Conservation (phyloP, 2,888 invertebrate genomes). For the Adelognathus sp. region DNA sequence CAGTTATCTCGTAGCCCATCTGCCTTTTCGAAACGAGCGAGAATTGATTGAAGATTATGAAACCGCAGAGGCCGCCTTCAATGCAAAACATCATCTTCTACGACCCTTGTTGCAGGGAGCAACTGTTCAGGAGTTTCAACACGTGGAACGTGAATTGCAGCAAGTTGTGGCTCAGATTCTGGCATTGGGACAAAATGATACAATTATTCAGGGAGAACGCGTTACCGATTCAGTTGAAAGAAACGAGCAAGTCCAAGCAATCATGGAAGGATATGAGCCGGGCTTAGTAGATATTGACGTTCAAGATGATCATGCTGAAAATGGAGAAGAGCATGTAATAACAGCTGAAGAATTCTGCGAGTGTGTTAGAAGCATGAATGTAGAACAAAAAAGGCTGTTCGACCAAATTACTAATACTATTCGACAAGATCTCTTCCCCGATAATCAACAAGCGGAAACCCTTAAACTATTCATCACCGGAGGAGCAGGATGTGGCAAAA, state of each 20-base stretch:
- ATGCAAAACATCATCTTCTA: conserved; percentile 1
- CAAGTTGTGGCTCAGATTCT: conserved; percentile 14
- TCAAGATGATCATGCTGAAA: conserved; percentile 5
- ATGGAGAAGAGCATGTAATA: conserved; percentile 36
- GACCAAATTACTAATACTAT: conserved; percentile 34
- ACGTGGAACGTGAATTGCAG: conserved; percentile 25
- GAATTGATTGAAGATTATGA: background rate
- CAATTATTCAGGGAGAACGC: background rate
- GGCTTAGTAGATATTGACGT: conserved; percentile 7
- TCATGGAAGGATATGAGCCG: conserved; percentile 21
- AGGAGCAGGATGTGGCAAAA: conserved; percentile 59
- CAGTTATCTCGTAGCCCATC: conserved; percentile 1
- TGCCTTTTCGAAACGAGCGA: conserved; percentile 10
- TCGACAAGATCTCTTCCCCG: conserved; percentile 21
- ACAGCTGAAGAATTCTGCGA: conserved; percentile 44
- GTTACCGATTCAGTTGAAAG: background rate
- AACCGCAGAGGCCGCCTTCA: background rate
- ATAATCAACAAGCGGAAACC: conserved; percentile 29
- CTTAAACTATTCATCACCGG: conserved; percentile 69
- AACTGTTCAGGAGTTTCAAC: conserved; percentile 64
- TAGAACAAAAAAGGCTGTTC: conserved; percentile 48
- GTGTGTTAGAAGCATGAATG: conserved; percentile 42
- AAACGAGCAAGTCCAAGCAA: conserved; percentile 9
- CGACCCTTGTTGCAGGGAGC: conserved; percentile 34
- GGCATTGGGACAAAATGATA: background rate